Evolutionary conservation across 2,888 invertebrate species (phyloP), one percentile per base, ranked within the genome.

Genomic region (Brachyopa scutellaris): DNA sequence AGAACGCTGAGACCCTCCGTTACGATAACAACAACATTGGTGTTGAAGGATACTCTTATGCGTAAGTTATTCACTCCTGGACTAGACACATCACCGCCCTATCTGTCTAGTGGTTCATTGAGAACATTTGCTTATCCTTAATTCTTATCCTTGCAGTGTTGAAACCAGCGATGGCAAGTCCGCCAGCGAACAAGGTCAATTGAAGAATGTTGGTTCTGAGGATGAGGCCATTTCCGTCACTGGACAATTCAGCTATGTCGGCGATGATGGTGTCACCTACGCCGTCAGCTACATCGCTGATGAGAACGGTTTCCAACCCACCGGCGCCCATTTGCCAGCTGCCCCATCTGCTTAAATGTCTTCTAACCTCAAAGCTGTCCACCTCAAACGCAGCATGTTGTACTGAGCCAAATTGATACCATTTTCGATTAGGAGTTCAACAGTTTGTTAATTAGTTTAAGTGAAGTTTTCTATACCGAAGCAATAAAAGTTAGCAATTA

Each of bases 1-100:
- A 83, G 55, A 92, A 93, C 85, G 93, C 92, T 2, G 91, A 92
- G 85, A 91, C 93, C 82, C 62, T 93, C 33, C 91, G 92, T 79
- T 92, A 92, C 83, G 92, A 90, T 23, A 91, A 91, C n/a, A 88
- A 90, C 59, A 91, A 91, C 72, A 92, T 92, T n/a, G 92, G 90
- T 51, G 87, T 91, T 85, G 92, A 93, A 85, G 92, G 92, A 86
- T 94, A 92, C 86, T 89, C 91, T 66, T 93, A 93, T 85, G 90
- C 88, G 93, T 93, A 90, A 92, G 93, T 91, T 26, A 3, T 26
- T 19, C n/a, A 53, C 1, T 1, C 9, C 31, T n/a, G n/a, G n/a
- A n/a, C n/a, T n/a, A n/a, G n/a, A n/a, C n/a, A n/a, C n/a, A n/a
- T n/a, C n/a, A n/a, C n/a, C n/a, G n/a, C n/a, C n/a, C n/a, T n/a